These are phyloP conservation scores for Gracilinanus agilis DNA, from an alignment of 2,113 vertebrate species.

Conservation along the genomic window DNA sequence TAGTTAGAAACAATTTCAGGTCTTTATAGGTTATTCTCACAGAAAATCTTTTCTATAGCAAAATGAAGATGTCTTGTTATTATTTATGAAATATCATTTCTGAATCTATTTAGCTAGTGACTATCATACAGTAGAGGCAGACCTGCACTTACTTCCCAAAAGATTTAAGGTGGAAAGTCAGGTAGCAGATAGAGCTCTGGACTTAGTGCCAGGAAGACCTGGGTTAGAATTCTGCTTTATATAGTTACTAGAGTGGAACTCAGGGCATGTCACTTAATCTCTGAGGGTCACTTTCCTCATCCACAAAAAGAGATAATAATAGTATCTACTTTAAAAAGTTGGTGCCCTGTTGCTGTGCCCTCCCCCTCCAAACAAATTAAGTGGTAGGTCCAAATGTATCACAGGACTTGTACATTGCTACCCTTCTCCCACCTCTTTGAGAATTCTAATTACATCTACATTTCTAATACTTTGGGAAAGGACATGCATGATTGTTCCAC, in stretches of 20 bases:
- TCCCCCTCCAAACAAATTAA: neutral
- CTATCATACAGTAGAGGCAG: neutral
- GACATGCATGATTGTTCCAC: neutral
- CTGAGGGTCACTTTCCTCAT: neutral
- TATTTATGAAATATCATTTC: neutral
- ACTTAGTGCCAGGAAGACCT: neutral
- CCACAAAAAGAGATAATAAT: neutral
- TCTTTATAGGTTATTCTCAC: neutral
- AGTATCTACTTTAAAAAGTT: neutral
- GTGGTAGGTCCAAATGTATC: neutral
- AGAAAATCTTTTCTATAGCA: neutral
- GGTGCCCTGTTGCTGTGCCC: neutral
- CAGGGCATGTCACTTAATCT: neutral
- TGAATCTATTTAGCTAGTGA: neutral
- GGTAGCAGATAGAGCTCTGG: neutral
- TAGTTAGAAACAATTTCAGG: neutral
- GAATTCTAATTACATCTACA: neutral
- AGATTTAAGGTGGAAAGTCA: neutral
- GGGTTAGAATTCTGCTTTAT: neutral
- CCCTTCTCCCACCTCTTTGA: neutral
- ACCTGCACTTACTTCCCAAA: neutral
- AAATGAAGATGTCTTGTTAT: neutral
- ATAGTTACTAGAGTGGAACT: neutral
- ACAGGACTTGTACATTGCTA: too few relatives aligned
- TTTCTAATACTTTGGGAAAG: neutral